phyloP scores from a whole-genome alignment of 1,140 invertebrate species.

The Drosophila cardini region DNA sequence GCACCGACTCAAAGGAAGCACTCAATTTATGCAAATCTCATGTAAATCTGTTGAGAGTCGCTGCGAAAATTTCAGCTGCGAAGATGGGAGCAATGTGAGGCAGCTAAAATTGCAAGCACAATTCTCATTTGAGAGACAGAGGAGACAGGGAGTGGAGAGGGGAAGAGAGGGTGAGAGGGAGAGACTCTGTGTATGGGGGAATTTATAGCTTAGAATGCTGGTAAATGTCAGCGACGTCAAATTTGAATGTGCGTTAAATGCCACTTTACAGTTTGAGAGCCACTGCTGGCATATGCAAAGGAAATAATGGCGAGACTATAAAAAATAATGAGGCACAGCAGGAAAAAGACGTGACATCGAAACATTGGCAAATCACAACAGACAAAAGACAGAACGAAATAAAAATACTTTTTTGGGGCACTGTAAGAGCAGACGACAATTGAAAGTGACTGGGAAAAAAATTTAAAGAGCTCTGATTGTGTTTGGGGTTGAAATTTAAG shows the following conservation, averaged over 20 bases:
- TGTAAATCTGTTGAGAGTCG: conserved; percentile 80
- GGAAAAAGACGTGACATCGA: conserved; percentile 6
- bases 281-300: conserved; percentile 64
- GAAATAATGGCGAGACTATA: conserved; percentile 67
- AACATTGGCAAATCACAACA: conserved; percentile 10
- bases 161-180: neutral
- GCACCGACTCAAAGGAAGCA: conserved; percentile 75
- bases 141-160: neutral
- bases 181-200: neutral
- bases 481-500: conserved; percentile 6
- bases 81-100: neutral
- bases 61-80: neutral
- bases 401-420: neutral
- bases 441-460: conserved; percentile 3
- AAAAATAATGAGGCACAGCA: conserved; percentile 74
- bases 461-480: conserved; percentile 4
- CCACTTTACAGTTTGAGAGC: conserved; percentile 63
- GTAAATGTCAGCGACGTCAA: conserved; percentile 27
- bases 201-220: conserved; percentile 42
- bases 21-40: conserved; percentile 84
- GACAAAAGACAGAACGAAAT: neutral
- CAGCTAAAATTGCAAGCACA: conserved; percentile 30
- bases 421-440: conserved; percentile 9
- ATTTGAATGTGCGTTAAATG: conserved; percentile 71
- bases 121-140: conserved; percentile 25